Evolutionary conservation across 2,797 vertebrate genomes (phyloP).

Genomic region (Rhodeus uyekii): DNA sequence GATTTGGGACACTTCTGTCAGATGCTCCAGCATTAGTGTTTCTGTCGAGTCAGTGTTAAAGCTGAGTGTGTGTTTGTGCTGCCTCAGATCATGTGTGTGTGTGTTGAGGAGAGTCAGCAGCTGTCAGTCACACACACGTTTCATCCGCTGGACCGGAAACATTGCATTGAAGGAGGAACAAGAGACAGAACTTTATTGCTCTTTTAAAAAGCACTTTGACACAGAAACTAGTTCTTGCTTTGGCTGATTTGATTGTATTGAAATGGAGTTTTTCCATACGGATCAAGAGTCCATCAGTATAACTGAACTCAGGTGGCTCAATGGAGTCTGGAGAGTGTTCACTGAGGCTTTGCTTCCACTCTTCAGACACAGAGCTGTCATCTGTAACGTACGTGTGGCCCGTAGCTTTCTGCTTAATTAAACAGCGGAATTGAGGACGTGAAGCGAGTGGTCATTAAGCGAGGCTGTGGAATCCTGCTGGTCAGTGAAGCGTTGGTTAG

Average conservation of each 20-base stretch:
- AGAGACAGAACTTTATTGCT: not conserved
- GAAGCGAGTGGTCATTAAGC: slow-evolving; percentile 59
- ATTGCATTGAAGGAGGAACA: too few species aligned
- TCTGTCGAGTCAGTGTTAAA: too few species aligned
- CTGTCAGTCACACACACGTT: not conserved
- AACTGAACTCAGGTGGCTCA: not conserved
- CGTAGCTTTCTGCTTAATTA: slow-evolving; percentile 69
- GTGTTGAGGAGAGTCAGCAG: too few species aligned
- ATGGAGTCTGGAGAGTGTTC: not conserved
- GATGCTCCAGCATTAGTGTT: too few species aligned
- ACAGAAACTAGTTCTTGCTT: not conserved
- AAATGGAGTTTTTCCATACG: too few species aligned
- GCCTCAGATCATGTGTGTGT: too few species aligned
- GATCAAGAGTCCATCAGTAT: not conserved
- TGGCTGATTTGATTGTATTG: not conserved
- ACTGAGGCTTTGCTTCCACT: not conserved
- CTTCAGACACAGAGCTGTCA: not conserved
- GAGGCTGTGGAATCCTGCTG: slow-evolving; percentile 27
- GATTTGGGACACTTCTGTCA: too few species aligned
- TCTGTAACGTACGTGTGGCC: slow-evolving; percentile 48
- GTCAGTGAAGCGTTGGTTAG: slow-evolving; percentile 62
- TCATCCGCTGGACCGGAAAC: not conserved
- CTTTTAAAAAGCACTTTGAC: not conserved
- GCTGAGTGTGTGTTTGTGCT: too few species aligned
- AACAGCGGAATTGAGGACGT: slow-evolving; percentile 60